Evolutionary conservation across 2,888 invertebrate genomes (phyloP), one percentile per base, ranked within the genome.

Genomic region (Ectemnius continuus): DNA sequence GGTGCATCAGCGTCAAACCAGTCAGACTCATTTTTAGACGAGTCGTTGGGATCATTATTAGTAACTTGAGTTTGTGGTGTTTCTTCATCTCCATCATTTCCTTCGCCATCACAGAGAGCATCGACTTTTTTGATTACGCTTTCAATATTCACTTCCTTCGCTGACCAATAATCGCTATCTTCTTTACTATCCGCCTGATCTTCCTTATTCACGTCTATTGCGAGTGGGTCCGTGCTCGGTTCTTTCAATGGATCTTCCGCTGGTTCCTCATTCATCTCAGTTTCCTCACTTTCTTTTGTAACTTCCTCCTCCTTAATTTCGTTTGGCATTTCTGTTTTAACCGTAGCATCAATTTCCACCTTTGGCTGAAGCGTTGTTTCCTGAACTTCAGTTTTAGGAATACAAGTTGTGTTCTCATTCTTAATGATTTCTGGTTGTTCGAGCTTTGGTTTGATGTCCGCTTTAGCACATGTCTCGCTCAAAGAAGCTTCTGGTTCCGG

Each of bases 51-150:
- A n/a, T 86, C 85, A n/a, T 73, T 81, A 59, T 81, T 83, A 0
- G 70, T 68, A 18, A 84, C 87, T 2, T 83, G 85, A 14, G 63
- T 76, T 2, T 85, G 83, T 13, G 88, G 88, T 4, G 68, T 56
- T 3, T 88, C 86, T 6, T 86, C 87, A 11, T 88, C 86, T 0
- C 73, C 80, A 1, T 87, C 88, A 88, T 88, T 88, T 8, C 82
- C 85, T 56, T 90, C 90, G 0, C 85, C 88, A 18, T 91, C 90
- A 88, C 95, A 94, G 56, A 95, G 89, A 0, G 94, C 94, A 83
- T 95, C 95, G 0, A 95, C 94, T 85, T 95, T 95, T 90, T 96
- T 96, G 76, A 96, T 96, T 1, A 96, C 96, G 20, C 96, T 96
- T 81, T 96, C 96, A 78, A 96, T 95, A 85, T 95, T 96, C 0